These are phyloP conservation scores for Gallinago media DNA, from an alignment of 2,113 vertebrate genomes.

Conservation along the genomic window DNA sequence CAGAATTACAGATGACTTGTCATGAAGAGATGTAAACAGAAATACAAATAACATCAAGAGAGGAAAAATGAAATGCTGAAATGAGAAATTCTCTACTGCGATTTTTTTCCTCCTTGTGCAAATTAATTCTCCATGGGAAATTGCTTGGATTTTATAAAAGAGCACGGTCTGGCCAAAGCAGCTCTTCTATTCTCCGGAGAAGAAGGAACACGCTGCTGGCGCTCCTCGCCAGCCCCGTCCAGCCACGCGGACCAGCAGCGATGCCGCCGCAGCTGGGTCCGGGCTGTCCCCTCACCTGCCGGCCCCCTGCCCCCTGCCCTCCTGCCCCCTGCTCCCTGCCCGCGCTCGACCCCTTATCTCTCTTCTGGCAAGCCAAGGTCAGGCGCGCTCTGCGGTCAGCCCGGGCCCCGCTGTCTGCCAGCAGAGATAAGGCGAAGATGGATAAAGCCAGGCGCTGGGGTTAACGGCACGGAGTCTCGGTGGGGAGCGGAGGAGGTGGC, in stretches of 20 bases:
- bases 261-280: neutral
- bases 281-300: neutral
- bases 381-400: neutral
- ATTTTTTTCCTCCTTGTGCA: neutral
- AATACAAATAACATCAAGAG: neutral
- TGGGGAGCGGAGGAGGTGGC: neutral
- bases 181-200: neutral
- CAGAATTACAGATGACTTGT: neutral
- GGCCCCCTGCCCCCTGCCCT: neutral
- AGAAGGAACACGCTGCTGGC: neutral
- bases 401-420: neutral
- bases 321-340: neutral
- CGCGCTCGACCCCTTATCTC: neutral
- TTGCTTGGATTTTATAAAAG: neutral
- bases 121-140: slow-evolving; percentile 32
- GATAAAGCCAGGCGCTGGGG: neutral
- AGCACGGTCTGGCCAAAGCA: neutral
- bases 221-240: neutral
- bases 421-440: neutral
- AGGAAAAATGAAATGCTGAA: neutral
- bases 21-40: neutral
- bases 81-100: neutral
- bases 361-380: neutral
- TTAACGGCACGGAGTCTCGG: neutral
- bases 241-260: neutral